A percentile compares a stretch with the other conserved stretches of the same genome.
Evolutionary conservation across 2,113 vertebrate species (phyloP).

Genomic region (Bufo bufo): DNA sequence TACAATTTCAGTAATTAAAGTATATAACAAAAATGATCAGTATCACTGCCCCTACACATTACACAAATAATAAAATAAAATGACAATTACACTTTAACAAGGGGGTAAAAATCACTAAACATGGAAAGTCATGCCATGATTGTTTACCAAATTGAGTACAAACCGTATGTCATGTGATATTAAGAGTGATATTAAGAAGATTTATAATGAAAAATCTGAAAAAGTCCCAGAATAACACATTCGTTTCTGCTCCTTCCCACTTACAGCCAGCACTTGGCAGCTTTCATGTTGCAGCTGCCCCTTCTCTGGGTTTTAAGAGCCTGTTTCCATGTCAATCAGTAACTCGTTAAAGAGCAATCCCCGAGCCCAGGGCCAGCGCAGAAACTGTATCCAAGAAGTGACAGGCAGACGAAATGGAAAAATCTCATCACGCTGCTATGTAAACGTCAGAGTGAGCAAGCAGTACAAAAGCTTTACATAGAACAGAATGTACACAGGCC

Average conservation of each 20-base stretch:
- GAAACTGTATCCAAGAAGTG: conserved; percentile 28
- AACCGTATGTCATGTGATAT: no score
- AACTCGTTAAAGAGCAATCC: conserved; percentile 37
- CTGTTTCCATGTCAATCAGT: conserved; percentile 51
- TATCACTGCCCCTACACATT: no score
- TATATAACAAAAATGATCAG: no score
- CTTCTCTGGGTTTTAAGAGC: conserved; percentile 17
- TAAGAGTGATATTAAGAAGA: no score
- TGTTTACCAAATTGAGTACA: no score
- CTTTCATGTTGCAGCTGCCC: background rate
- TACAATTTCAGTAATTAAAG: no score
- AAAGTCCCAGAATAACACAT: background rate
- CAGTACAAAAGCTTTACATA: conserved; percentile 20
- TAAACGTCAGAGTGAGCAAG: conserved; percentile 28
- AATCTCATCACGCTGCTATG: conserved; percentile 45
- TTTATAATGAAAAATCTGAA: background rate
- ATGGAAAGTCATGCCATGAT: no score
- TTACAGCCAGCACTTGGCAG: conserved; percentile 19
- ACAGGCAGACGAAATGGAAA: conserved; percentile 42
- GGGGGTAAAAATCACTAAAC: no score
- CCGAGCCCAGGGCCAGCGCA: background rate
- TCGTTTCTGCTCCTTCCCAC: conserved; percentile 13
- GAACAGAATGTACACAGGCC: background rate
- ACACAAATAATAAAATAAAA: no score
- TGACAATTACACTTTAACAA: no score